Evolutionary conservation across 1,140 invertebrate genomes (phyloP), one percentile per base, ranked within the genome.

Genomic region (Trichoplusia ni): DNA sequence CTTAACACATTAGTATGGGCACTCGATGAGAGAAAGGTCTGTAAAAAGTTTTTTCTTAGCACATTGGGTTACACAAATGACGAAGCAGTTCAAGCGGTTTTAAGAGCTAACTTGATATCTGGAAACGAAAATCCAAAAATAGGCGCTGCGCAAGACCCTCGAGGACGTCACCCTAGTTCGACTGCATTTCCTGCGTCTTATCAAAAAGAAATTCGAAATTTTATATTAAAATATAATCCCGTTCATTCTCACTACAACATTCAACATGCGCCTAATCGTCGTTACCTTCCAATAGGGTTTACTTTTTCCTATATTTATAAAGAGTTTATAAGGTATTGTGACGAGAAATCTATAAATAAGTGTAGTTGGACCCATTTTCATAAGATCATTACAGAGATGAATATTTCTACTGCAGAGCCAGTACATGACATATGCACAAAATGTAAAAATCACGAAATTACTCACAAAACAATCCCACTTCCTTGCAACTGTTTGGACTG

Each of bases 341-440:
- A 23, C 1, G 40, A 44, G n/a, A 23, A 21, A 19, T 11, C 14
- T n/a, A 21, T 44, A 11, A 2, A 4, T 3, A 23, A 19, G n/a
- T 69, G 67, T 25, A 51, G 40, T 42, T 60, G 67, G 60, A 7
- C 67, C 14, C 42, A 69, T 69, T 69, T 69, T 54, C 46, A 59
- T 47, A 38, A 35, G 4, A 60, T 60, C 0, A 47, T 63, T 13
- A 64, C 51, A 49, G 16, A 56, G 13, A 44, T 69, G 21, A 69
- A 69, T 23, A 6, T 69, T 18, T 69, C 67, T 27, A 64, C 67
- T 18, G 25, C 61, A 33, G 21, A 53, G 8, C 61, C 61, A 29
- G 21, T 4, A n/a, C 67, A 69, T 53, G 67, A 69, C 21, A 19
- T 60, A 19, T 69, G 67, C 23, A 69, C 61, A 37, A 53, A 33